Evolutionary conservation across 1,140 invertebrate genomes (phyloP).

Genomic region (Eupeodes corollae): DNA sequence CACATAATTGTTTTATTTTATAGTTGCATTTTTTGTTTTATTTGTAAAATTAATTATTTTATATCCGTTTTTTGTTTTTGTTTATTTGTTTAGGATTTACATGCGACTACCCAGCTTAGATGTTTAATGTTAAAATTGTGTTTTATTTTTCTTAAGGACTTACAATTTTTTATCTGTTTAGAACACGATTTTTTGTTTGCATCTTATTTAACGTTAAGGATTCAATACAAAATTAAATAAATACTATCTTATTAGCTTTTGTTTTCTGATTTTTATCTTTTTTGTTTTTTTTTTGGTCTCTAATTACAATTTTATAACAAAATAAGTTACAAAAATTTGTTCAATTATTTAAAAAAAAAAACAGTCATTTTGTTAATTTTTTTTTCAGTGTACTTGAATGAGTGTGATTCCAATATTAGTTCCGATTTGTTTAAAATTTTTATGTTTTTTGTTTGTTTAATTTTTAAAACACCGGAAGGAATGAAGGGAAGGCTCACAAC

Average conservation of each 20-base stretch:
- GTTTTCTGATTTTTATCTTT: constrained; percentile 2
- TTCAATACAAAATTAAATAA: constrained; percentile 6
- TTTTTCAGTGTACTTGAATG: background rate
- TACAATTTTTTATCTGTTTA: background rate
- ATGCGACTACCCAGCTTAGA: constrained; percentile 39
- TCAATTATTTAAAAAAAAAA: background rate
- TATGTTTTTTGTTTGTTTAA: background rate
- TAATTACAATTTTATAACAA: background rate
- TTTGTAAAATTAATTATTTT: constrained; percentile 13
- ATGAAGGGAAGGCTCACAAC: background rate
- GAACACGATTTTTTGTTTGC: background rate
- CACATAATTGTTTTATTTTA: background rate
- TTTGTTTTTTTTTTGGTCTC: background rate
- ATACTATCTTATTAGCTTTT: background rate
- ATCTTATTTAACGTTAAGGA: background rate
- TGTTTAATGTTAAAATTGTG: constrained; percentile 22
- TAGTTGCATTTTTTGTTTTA: constrained; percentile 6
- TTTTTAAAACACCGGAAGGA: background rate
- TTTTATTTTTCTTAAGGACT: constrained; percentile 8
- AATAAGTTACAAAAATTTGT: background rate
- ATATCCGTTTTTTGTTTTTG: constrained; percentile 21
- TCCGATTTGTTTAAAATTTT: background rate
- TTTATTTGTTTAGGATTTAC: constrained; percentile 37
- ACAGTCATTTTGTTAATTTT: background rate
- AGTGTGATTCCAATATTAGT: background rate